Evolutionary conservation across 2,888 invertebrate species (phyloP).

Genomic region (Nymphalis c-album): DNA sequence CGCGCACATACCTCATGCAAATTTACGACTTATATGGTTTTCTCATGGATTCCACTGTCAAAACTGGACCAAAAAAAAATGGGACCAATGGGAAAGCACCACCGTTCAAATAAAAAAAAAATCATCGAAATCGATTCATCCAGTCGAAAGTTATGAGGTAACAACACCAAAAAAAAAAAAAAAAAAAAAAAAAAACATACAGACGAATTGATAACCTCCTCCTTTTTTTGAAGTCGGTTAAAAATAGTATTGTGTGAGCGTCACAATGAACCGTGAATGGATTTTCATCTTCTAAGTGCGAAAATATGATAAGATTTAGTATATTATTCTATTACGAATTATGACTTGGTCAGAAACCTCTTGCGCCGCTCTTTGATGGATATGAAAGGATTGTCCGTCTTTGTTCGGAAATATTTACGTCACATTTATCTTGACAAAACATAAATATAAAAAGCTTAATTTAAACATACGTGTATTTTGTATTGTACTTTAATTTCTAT

Average conservation of each 20-base stretch:
- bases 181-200: too few species aligned
- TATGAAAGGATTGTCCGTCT: constrained; percentile 56
- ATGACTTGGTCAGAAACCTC: constrained; percentile 59
- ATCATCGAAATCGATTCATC: too few species aligned
- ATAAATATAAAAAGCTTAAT: constrained; percentile 1
- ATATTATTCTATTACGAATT: constrained; percentile 56
- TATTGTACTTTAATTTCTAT: not conserved
- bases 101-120: too few species aligned
- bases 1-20: too few species aligned
- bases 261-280: constrained; percentile 36
- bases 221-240: too few species aligned
- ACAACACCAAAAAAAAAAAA: too few species aligned
- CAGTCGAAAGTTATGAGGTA: too few species aligned
- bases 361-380: constrained; percentile 60
- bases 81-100: too few species aligned
- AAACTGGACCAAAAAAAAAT: too few species aligned
- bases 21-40: too few species aligned
- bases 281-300: constrained; percentile 37
- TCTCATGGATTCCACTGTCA: too few species aligned
- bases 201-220: too few species aligned
- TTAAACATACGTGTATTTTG: not conserved
- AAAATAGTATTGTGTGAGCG: constrained; percentile 27
- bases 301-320: constrained; percentile 53
- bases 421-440: constrained; percentile 40
- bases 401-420: constrained; percentile 56